Evolutionary conservation across 2,888 invertebrate species (phyloP).

Genomic region (Apeira syringaria): DNA sequence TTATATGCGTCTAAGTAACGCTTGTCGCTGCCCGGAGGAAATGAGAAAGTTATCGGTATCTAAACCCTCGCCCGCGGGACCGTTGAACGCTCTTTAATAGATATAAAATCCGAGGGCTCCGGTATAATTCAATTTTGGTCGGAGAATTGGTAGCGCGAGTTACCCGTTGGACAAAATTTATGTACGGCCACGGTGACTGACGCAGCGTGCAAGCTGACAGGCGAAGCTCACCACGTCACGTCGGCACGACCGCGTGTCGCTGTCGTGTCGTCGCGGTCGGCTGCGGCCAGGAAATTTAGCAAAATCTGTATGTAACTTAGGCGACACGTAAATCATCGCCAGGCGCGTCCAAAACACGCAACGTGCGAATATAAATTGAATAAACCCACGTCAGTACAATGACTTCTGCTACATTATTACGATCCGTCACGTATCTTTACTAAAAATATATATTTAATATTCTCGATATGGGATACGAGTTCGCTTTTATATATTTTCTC

Average conservation of each 20-base stretch:
- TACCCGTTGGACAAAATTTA: conserved; percentile 50
- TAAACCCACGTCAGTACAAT: conserved; percentile 19
- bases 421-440: conserved; percentile 24
- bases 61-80: conserved; percentile 72
- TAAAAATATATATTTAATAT: conserved; percentile 20
- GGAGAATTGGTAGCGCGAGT: conserved; percentile 46
- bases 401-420: conserved; percentile 19
- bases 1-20: conserved; percentile 60
- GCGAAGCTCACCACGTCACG: conserved; percentile 14
- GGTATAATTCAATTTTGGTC: conserved; percentile 75
- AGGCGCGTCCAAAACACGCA: conserved; percentile 45
- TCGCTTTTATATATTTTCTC: conserved; percentile 15
- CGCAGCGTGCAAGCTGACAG: conserved; percentile 31
- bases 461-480: conserved; percentile 21
- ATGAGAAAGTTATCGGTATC: conserved; percentile 80
- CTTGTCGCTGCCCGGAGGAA: conserved; percentile 64
- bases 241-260: conserved; percentile 8
- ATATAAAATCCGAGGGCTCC: conserved; percentile 74
- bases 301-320: conserved; percentile 39
- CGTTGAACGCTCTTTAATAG: conserved; percentile 72
- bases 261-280: conserved; percentile 33
- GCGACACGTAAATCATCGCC: conserved; percentile 44
- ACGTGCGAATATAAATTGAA: conserved; percentile 45
- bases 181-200: conserved; percentile 49
- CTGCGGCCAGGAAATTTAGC: conserved; percentile 34